Percentiles rank a stretch among this genome's conserved stretches.
These are phyloP conservation scores for Leptopilina drosophilae DNA, from an alignment of 2,888 invertebrate species.

Conservation along the genomic window DNA sequence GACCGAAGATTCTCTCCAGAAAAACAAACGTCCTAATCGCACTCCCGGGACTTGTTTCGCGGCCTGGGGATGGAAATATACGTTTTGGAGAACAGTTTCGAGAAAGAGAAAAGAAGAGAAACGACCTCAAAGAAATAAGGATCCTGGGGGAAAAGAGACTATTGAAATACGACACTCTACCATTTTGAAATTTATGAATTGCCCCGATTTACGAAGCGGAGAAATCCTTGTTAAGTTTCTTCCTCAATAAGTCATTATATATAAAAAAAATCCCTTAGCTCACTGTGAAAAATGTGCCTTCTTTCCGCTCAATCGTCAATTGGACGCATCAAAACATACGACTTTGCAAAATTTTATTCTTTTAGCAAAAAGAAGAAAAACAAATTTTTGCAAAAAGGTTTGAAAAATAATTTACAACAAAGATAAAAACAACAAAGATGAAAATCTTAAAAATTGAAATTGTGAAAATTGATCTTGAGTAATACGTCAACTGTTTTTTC, in stretches of 20 bases:
- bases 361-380: too few relatives aligned
- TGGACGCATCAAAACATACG: neutral
- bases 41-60: constrained; percentile 66
- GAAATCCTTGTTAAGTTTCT: constrained; percentile 14
- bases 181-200: constrained; percentile 48
- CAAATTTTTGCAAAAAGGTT: too few relatives aligned
- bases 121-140: constrained; percentile 52
- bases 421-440: too few relatives aligned
- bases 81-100: constrained; percentile 43
- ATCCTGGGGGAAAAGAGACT: constrained; percentile 51
- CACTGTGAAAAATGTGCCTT: constrained; percentile 8
- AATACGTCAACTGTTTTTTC: too few relatives aligned
- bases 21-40: constrained; percentile 66
- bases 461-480: too few relatives aligned
- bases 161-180: constrained; percentile 48
- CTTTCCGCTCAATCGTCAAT: constrained; percentile 1
- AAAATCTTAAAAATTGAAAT: too few relatives aligned
- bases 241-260: constrained; percentile 10
- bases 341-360: neutral
- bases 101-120: constrained; percentile 53
- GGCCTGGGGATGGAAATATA: constrained; percentile 62
- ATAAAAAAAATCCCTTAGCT: neutral
- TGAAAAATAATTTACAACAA: too few relatives aligned
- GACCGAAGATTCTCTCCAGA: constrained; percentile 48
- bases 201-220: constrained; percentile 31